Conservation (phyloP, 2,797 vertebrate species). For the Paedocypris micromegethes region DNA sequence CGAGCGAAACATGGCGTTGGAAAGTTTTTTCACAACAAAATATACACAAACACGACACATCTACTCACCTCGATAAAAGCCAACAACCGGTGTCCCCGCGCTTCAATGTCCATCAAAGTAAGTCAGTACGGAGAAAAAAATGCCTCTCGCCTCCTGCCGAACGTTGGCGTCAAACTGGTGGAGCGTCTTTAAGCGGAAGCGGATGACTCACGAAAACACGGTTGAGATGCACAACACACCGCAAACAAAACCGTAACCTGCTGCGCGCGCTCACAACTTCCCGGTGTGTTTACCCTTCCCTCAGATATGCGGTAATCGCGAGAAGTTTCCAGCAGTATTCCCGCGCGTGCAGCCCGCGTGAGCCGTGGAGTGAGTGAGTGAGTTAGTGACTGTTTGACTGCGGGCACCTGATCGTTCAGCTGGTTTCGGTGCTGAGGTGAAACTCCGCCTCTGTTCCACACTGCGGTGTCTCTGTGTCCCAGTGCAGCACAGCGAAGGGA, state of each 20-base stretch:
- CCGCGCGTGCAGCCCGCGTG: constrained; percentile 39
- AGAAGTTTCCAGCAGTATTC: constrained; percentile 23
- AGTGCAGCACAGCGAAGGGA: constrained; percentile 38
- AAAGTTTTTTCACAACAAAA: constrained; percentile 52
- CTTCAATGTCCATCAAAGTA: neutral
- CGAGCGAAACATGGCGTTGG: constrained; percentile 41
- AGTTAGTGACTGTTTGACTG: constrained; percentile 50
- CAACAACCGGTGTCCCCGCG: neutral
- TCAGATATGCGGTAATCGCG: constrained; percentile 2
- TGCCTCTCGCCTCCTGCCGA: constrained; percentile 4
- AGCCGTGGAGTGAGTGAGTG: constrained; percentile 54
- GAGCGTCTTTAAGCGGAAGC: constrained; percentile 39
- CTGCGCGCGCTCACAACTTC: neutral
- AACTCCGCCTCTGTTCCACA: constrained; percentile 67
- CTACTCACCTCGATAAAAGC: constrained; percentile 34
- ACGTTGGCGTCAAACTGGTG: constrained; percentile 12
- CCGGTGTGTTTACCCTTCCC: neutral
- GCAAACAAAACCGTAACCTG: neutral
- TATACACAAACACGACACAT: neutral
- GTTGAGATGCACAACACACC: constrained; percentile 16
- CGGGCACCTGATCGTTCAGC: constrained; percentile 73
- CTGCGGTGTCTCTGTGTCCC: constrained; percentile 56
- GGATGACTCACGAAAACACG: constrained; percentile 2
- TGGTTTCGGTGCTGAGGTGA: constrained; percentile 69
- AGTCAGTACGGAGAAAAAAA: constrained; percentile 1